Percentiles rank a stretch among this genome's conserved stretches.
Conservation (phyloP, 2,113 vertebrate species). For the Phalacrocorax carbo region DNA sequence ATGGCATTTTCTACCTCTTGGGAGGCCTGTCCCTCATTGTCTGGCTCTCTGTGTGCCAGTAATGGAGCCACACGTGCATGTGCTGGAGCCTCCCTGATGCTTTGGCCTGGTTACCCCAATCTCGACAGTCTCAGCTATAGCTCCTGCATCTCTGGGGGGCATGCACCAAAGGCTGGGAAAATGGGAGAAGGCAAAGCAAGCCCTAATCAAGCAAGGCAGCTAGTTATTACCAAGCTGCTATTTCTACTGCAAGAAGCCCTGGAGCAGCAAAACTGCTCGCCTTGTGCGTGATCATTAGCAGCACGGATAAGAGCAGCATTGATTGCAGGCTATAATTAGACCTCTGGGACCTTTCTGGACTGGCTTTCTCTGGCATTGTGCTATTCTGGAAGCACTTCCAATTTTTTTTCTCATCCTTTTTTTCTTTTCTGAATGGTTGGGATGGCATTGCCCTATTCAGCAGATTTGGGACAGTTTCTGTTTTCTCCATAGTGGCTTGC, state of each 20-base stretch:
- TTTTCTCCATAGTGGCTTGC: not conserved
- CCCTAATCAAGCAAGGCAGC: not conserved
- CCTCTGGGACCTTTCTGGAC: conserved; percentile 4
- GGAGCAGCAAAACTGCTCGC: conserved; percentile 26
- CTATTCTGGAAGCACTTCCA: conserved; percentile 31
- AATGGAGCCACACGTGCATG: not conserved
- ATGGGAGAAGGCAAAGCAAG: not conserved
- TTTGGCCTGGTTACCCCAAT: not conserved
- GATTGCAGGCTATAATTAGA: conserved; percentile 52
- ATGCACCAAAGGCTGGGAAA: conserved; percentile 15
- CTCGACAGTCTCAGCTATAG: not conserved
- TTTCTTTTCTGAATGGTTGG: conserved; percentile 10
- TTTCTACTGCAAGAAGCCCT: conserved; percentile 19
- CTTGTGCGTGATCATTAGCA: conserved; percentile 35
- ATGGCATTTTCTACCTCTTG: not conserved
- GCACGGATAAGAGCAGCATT: conserved; percentile 35
- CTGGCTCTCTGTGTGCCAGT: not conserved
- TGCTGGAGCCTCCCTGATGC: not conserved
- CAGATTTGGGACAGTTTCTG: conserved; percentile 20
- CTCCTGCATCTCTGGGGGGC: not conserved
- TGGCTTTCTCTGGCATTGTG: conserved; percentile 1
- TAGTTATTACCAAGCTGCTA: conserved; percentile 10
- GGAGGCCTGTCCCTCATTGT: not conserved
- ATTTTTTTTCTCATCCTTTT: not conserved
- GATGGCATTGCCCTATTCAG: conserved; percentile 59